A percentile compares a stretch with the other conserved stretches of the same genome.
Conservation (phyloP, 2,888 invertebrate species). For the Rhamnusium bicolor region DNA sequence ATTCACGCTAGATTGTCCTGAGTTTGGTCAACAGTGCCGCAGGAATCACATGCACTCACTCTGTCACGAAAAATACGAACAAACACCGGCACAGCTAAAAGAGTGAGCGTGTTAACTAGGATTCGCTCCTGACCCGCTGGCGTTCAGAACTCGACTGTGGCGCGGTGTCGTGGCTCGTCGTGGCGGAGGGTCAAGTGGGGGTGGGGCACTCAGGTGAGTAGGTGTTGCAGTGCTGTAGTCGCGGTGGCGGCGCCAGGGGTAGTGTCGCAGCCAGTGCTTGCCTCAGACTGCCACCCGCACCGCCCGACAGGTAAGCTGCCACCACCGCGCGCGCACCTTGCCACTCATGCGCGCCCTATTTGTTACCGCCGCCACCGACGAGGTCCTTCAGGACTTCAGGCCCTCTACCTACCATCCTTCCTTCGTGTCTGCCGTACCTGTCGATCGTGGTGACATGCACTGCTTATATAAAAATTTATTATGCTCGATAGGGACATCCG, state of each 20-base stretch:
- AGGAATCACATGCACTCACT: conserved; percentile 26
- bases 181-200: conserved; percentile 70
- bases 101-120: conserved; percentile 28
- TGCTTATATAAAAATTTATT: not conserved
- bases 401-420: conserved; percentile 23
- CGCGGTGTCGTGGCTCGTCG: conserved; percentile 42
- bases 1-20: conserved; percentile 64
- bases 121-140: conserved; percentile 52
- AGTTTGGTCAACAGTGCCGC: conserved; percentile 27
- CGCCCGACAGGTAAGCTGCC: conserved; percentile 69
- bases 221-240: conserved; percentile 68
- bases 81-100: conserved; percentile 28
- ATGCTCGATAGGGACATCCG: not conserved
- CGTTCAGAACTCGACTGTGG: conserved; percentile 69
- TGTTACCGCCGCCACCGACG: conserved; percentile 45
- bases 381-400: not conserved
- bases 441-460: conserved; percentile 34
- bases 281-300: conserved; percentile 66
- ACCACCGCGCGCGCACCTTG: conserved; percentile 37
- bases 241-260: conserved; percentile 76
- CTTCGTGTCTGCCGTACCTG: conserved; percentile 27
- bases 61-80: conserved; percentile 15
- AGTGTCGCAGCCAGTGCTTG: conserved; percentile 73
- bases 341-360: conserved; percentile 23
- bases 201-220: conserved; percentile 78